Conservation (phyloP, 2,888 invertebrate species). For the Amblyjoppa proteus region DNA sequence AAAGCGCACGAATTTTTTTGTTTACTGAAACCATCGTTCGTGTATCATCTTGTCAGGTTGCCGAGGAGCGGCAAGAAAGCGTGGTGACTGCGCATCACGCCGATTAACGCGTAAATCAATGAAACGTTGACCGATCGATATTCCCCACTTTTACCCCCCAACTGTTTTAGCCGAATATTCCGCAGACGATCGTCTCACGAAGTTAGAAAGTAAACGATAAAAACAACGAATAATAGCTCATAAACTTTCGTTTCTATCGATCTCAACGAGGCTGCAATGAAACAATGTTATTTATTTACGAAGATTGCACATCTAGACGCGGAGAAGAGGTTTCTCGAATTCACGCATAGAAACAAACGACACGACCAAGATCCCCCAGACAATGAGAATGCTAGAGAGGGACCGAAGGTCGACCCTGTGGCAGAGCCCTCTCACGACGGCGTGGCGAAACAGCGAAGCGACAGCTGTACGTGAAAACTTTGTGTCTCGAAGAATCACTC, state of each 20-base stretch:
- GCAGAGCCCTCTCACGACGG: slow-evolving; percentile 98
- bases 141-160: no score
- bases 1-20: not conserved
- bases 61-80: slow-evolving; percentile 98
- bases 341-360: slow-evolving; percentile 96
- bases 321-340: slow-evolving; percentile 98
- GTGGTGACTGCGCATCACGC: no score
- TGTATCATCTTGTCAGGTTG: slow-evolving; percentile 87
- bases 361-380: slow-evolving; percentile 87
- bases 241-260: not conserved
- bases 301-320: slow-evolving; percentile 96
- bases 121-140: no score
- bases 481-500: slow-evolving; percentile 17
- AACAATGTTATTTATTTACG: not conserved
- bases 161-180: no score
- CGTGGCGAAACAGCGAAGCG: slow-evolving; percentile 95
- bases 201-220: no score
- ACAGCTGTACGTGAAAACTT: slow-evolving; percentile 86
- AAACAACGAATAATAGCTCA: not conserved
- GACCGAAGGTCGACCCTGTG: slow-evolving; percentile 91
- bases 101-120: no score
- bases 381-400: slow-evolving; percentile 87
- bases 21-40: not conserved
- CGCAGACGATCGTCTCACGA: no score
- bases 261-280: not conserved